Conservation (phyloP, 2,113 vertebrate species). For the Deroptyus accipitrinus region DNA sequence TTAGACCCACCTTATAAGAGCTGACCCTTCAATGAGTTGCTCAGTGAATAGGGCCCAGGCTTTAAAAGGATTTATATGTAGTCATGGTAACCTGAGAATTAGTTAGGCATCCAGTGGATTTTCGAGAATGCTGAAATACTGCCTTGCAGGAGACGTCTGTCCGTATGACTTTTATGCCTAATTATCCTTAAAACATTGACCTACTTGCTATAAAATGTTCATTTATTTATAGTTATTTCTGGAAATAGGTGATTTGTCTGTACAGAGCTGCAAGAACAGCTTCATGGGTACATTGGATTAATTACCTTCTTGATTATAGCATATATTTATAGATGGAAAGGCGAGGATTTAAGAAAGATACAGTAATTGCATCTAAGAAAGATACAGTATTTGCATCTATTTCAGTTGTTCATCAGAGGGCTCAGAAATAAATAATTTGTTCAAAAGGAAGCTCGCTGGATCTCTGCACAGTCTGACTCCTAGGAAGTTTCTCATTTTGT, state of each 20-base stretch:
- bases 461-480: neutral
- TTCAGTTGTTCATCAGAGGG: neutral
- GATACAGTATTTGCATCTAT: neutral
- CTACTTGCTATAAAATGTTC: neutral
- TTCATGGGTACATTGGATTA: neutral
- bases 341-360: neutral
- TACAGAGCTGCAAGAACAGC: neutral
- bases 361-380: neutral
- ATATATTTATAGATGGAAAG: conserved; percentile 26
- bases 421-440: neutral
- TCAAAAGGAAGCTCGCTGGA: neutral
- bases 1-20: neutral
- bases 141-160: accelerated
- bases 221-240: conserved; percentile 7
- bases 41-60: neutral
- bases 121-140: neutral
- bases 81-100: neutral
- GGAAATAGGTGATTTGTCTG: conserved; percentile 12
- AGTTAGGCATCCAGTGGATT: neutral
- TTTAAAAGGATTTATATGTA: neutral
- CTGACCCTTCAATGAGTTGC: neutral
- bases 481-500: neutral
- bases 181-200: neutral
- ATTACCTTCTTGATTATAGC: conserved; percentile 32
- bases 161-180: neutral